Evolutionary conservation across 2,797 vertebrate species (phyloP).

Genomic region (Muscicapa striata): DNA sequence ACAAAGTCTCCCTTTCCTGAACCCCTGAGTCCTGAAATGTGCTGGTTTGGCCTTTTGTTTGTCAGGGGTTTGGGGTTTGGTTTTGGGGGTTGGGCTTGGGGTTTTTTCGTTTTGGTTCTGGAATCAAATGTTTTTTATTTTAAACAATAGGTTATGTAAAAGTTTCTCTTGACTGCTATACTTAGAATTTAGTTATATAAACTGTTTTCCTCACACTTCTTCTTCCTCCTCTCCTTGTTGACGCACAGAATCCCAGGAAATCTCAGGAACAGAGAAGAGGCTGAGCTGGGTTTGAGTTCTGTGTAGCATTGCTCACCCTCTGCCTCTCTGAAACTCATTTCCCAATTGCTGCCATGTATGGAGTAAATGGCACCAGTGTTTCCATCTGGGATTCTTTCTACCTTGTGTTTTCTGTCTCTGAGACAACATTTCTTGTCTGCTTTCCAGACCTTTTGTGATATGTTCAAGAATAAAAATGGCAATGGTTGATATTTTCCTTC

Average conservation of each 20-base stretch:
- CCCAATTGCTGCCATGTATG: background rate
- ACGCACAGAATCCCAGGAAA: slow-evolving; percentile 6
- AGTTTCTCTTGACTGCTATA: slow-evolving; percentile 20
- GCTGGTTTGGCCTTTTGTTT: slow-evolving; percentile 18
- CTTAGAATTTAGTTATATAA: slow-evolving; percentile 54
- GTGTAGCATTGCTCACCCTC: background rate
- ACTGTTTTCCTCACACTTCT: slow-evolving; percentile 47
- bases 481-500: slow-evolving; percentile 13
- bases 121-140: slow-evolving; percentile 5
- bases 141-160: slow-evolving; percentile 34
- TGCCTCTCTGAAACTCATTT: slow-evolving; percentile 36
- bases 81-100: background rate
- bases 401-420: slow-evolving; percentile 38
- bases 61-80: background rate
- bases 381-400: slow-evolving; percentile 47
- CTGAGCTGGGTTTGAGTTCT: slow-evolving; percentile 14
- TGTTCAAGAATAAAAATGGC: background rate
- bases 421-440: slow-evolving; percentile 20
- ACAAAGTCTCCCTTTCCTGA: background rate
- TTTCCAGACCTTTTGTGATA: background rate
- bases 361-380: slow-evolving; percentile 27
- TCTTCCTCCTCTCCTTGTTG: slow-evolving; percentile 29
- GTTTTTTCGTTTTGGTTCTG: background rate
- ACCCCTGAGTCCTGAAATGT: background rate
- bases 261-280: slow-evolving; percentile 8